These are phyloP conservation scores for Aphaenogaster rudis DNA, from an alignment of 1,140 invertebrate genomes.

Conservation along the genomic window DNA sequence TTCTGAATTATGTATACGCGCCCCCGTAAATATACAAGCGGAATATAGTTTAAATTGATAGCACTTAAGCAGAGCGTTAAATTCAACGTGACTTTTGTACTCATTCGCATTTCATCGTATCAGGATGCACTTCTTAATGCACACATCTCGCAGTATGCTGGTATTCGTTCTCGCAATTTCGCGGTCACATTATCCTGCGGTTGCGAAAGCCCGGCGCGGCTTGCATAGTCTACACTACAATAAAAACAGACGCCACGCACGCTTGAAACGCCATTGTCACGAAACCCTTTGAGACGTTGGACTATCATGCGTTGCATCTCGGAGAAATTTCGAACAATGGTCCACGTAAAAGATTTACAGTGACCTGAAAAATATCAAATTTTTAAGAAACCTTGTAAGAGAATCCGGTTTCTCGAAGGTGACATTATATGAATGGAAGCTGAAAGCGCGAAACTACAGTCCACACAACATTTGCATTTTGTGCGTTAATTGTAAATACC, in stretches of 20 bases:
- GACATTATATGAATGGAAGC: neutral
- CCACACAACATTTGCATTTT: too few species aligned
- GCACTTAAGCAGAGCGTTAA: slow-evolving; percentile 50
- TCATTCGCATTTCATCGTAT: slow-evolving; percentile 45
- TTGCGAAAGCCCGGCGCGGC: slow-evolving; percentile 31
- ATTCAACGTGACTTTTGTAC: slow-evolving; percentile 48
- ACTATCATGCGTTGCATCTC: neutral
- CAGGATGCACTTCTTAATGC: slow-evolving; percentile 51
- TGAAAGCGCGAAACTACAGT: neutral
- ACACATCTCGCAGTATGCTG: slow-evolving; percentile 14
- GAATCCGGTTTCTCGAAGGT: neutral
- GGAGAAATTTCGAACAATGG: neutral
- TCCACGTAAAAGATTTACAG: neutral
- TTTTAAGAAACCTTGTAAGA: neutral
- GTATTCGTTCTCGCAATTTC: slow-evolving; percentile 44
- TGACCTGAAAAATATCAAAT: neutral
- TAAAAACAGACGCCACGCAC: slow-evolving; percentile 40
- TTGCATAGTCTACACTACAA: slow-evolving; percentile 38
- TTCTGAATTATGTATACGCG: slow-evolving; percentile 58
- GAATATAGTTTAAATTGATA: slow-evolving; percentile 57
- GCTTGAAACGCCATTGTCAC: slow-evolving; percentile 38
- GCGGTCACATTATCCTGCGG: slow-evolving; percentile 47
- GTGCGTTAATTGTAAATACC: neutral
- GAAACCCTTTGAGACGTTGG: slow-evolving; percentile 38
- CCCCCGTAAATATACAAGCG: slow-evolving; percentile 40